Conservation (phyloP, 2,888 invertebrate species). For the Linnaemya vulpina region DNA sequence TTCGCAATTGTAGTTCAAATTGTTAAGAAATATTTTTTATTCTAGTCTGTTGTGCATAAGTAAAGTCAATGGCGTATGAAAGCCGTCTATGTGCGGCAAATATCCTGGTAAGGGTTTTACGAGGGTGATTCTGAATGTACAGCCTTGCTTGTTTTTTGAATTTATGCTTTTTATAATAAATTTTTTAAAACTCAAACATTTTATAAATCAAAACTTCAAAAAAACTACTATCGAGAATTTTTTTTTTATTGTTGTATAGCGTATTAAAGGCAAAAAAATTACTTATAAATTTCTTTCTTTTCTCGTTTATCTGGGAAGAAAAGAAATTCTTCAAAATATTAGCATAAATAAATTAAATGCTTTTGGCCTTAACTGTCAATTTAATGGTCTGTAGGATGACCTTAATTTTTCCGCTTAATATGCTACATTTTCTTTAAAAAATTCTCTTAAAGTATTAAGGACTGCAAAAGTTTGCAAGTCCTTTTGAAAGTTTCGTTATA, state of each 20-base stretch:
- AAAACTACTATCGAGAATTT: too few relatives aligned
- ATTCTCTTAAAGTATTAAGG: slow-evolving; percentile 2
- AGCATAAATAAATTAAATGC: slow-evolving; percentile 21
- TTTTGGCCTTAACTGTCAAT: slow-evolving; percentile 55
- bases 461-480: background rate
- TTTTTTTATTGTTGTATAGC: too few relatives aligned
- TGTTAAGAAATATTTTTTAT: slow-evolving; percentile 32
- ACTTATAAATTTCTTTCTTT: too few relatives aligned
- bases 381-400: slow-evolving; percentile 51
- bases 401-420: slow-evolving; percentile 36
- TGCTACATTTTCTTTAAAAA: background rate
- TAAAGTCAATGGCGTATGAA: slow-evolving; percentile 55
- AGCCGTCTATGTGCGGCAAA: slow-evolving; percentile 23
- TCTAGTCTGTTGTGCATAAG: background rate
- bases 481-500: background rate
- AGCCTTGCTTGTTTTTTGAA: too few relatives aligned
- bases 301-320: too few relatives aligned
- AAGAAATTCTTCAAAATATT: slow-evolving; percentile 9
- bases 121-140: slow-evolving; percentile 2
- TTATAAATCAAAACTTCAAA: too few relatives aligned
- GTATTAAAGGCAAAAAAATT: too few relatives aligned
- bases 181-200: too few relatives aligned
- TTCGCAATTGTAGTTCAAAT: slow-evolving; percentile 48
- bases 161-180: too few relatives aligned
- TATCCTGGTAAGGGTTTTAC: background rate